These are phyloP conservation scores for Burhinus bistriatus DNA, from an alignment of 2,113 vertebrate genomes.

Conservation along the genomic window DNA sequence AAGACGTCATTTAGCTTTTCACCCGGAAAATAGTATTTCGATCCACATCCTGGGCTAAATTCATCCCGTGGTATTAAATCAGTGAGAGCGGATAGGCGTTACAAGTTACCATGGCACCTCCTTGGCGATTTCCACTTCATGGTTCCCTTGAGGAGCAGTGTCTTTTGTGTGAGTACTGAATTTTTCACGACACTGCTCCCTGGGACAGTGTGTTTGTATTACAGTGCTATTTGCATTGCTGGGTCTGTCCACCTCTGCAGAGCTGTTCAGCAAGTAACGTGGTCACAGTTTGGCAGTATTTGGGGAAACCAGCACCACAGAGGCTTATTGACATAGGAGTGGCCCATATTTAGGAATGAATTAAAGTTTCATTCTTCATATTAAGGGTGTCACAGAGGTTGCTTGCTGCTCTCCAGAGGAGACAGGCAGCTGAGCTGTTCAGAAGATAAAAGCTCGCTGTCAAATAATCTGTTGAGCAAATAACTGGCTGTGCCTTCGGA, in stretches of 20 bases:
- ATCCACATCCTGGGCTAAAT: not conserved
- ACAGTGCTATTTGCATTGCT: not conserved
- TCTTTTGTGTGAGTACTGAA: not conserved
- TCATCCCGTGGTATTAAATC: not conserved
- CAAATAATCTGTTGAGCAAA: not conserved
- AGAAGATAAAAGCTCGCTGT: not conserved
- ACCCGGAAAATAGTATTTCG: not conserved
- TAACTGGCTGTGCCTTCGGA: not conserved
- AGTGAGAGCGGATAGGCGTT: not conserved
- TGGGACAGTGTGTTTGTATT: not conserved
- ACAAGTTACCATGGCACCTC: constrained; percentile 14
- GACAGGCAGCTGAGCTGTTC: not conserved
- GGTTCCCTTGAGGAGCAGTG: not conserved
- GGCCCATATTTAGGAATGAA: not conserved
- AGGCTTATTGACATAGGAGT: not conserved
- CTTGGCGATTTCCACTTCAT: not conserved
- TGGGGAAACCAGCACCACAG: not conserved
- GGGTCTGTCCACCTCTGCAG: not conserved
- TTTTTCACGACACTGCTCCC: not conserved
- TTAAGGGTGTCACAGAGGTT: not conserved
- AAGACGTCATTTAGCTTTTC: not conserved
- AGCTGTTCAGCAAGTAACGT: not conserved
- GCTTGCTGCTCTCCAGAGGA: not conserved
- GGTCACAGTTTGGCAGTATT: not conserved
- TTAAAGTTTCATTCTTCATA: not conserved